Percentiles rank a stretch among this genome's conserved stretches.
These are phyloP conservation scores for Dendronephthya gigantea DNA, from an alignment of 64 coral and sea anemone species.

Conservation along the genomic window DNA sequence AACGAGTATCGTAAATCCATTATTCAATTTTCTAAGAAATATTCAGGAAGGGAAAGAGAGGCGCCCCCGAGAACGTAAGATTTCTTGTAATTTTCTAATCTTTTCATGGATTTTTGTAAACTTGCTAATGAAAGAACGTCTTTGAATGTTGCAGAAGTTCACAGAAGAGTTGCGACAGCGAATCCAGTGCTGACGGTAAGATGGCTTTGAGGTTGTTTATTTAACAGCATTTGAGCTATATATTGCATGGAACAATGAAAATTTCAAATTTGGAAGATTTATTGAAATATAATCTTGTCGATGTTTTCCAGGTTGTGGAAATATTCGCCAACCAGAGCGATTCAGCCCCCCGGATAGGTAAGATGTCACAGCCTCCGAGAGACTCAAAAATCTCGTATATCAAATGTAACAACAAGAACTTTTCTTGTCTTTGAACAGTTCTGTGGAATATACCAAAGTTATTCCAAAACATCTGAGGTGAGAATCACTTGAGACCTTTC, in stretches of 20 bases:
- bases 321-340: background rate
- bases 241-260: too few relatives aligned
- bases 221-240: too few relatives aligned
- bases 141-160: background rate
- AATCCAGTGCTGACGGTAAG: background rate
- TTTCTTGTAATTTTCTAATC: too few relatives aligned
- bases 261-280: background rate
- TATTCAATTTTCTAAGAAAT: background rate
- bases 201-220: background rate
- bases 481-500: background rate
- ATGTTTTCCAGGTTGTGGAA: background rate
- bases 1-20: background rate
- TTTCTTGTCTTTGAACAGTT: background rate
- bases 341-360: background rate
- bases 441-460: constrained; percentile 30
- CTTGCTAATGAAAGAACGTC: too few relatives aligned
- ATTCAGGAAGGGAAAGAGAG: background rate
- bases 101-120: too few relatives aligned
- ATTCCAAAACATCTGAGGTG: constrained; percentile 49
- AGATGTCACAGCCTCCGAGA: background rate
- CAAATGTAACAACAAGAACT: background rate
- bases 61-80: background rate
- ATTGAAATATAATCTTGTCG: background rate
- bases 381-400: background rate
- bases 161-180: background rate